Percentiles rank a stretch among this genome's conserved stretches.
Conservation (phyloP, 2,888 invertebrate genomes). For the Drosophila macrospina region DNA sequence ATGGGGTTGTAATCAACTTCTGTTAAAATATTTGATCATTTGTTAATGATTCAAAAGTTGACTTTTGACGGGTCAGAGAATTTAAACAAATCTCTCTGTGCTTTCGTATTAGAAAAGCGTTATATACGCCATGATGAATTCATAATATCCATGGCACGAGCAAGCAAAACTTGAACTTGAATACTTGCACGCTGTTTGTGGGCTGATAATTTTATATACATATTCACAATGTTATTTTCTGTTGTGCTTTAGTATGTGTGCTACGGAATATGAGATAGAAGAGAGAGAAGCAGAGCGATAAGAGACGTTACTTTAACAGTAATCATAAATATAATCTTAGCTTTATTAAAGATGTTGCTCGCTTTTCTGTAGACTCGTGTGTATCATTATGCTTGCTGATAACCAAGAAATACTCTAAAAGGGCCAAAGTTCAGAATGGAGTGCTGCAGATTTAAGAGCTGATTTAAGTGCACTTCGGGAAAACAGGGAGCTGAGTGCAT, state of each 20-base stretch:
- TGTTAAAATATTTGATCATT: too few relatives aligned
- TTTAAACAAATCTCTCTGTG: background rate
- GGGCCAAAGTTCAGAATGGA: conserved; percentile 35
- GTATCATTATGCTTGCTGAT: conserved; percentile 30
- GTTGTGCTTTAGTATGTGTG: conserved; percentile 12
- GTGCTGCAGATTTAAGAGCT: conserved; percentile 26
- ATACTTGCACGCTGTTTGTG: background rate
- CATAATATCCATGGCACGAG: background rate
- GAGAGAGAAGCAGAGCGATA: conserved; percentile 16
- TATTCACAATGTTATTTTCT: background rate
- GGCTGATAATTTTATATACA: conserved; percentile 1
- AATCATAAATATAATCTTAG: conserved; percentile 27
- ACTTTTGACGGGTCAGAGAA: too few relatives aligned
- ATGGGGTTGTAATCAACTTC: too few relatives aligned
- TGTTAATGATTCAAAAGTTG: too few relatives aligned
- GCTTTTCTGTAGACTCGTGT: conserved; percentile 31
- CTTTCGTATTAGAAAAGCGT: background rate
- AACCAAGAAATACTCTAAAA: conserved; percentile 25
- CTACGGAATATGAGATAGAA: too few relatives aligned
- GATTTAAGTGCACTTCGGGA: background rate
- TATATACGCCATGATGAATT: background rate
- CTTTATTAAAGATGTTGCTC: conserved; percentile 22
- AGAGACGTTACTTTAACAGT: conserved; percentile 25
- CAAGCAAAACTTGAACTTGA: conserved; percentile 2
- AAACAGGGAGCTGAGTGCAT: conserved; percentile 37